Evolutionary conservation across 2,797 vertebrate species (phyloP).

Genomic region (Antennarius maculatus): DNA sequence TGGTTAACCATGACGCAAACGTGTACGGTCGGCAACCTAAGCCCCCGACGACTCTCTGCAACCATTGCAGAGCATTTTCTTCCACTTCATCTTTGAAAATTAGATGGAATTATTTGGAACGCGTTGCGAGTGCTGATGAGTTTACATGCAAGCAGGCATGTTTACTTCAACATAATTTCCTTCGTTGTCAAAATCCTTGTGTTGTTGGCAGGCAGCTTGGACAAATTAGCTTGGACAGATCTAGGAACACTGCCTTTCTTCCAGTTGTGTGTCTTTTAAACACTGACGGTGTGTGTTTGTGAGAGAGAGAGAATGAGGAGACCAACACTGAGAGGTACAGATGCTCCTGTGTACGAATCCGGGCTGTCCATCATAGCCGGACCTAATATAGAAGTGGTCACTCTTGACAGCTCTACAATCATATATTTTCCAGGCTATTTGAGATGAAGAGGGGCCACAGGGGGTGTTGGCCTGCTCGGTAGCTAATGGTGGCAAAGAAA

Average conservation of each 20-base stretch:
- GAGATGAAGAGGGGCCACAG: slow-evolving; percentile 66
- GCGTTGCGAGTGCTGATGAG: slow-evolving; percentile 57
- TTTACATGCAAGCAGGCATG: slow-evolving; percentile 65
- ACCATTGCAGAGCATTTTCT: slow-evolving; percentile 53
- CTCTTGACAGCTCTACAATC: slow-evolving; percentile 60
- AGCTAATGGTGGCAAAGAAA: slow-evolving; percentile 60
- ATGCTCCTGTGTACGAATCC: slow-evolving; percentile 26
- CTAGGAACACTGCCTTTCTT: slow-evolving; percentile 38
- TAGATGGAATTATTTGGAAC: slow-evolving; percentile 54
- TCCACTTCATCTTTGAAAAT: slow-evolving; percentile 50
- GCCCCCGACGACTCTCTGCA: slow-evolving; percentile 33
- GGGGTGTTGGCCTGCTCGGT: slow-evolving; percentile 29
- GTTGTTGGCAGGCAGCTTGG: slow-evolving; percentile 42
- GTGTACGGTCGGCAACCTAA: slow-evolving; percentile 28
- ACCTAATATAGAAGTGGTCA: slow-evolving; percentile 66
- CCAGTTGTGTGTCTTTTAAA: slow-evolving; percentile 25
- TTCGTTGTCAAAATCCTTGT: slow-evolving; percentile 52
- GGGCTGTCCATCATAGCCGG: slow-evolving; percentile 65
- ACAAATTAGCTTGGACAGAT: slow-evolving; percentile 62
- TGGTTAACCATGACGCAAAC: slow-evolving; percentile 63
- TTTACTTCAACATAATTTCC: slow-evolving; percentile 68
- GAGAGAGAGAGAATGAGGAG: background rate
- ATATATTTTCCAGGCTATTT: slow-evolving; percentile 71
- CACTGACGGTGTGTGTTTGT: background rate
- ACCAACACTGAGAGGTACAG: slow-evolving; percentile 12